A percentile compares a stretch with the other conserved stretches of the same genome.
Conservation (phyloP, 2,888 invertebrate genomes). For the Drosophila affinis region DNA sequence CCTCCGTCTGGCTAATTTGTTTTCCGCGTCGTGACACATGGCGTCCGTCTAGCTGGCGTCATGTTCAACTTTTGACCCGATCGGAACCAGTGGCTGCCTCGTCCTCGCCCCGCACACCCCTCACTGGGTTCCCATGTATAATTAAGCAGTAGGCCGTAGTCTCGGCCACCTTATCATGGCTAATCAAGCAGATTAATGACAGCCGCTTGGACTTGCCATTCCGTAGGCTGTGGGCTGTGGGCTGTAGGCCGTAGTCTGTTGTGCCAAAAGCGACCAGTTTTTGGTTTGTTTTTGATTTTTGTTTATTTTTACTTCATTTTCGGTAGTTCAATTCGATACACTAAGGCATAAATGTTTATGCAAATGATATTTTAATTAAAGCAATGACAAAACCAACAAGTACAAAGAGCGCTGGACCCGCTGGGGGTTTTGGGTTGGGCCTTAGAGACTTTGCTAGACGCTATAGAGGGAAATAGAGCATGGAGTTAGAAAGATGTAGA, state of each 20-base stretch:
- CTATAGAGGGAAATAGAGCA: conserved; percentile 12
- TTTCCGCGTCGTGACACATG: conserved; percentile 50
- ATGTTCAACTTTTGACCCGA: conserved; percentile 71
- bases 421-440: background rate
- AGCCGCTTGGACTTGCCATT: conserved; percentile 51
- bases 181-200: conserved; percentile 70
- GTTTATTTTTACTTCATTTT: conserved; percentile 21
- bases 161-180: conserved; percentile 58
- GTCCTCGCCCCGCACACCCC: background rate
- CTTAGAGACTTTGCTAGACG: conserved; percentile 16
- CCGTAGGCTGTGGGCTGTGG: conserved; percentile 8
- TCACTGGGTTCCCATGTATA: conserved; percentile 4
- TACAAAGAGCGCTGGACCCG: conserved; percentile 27
- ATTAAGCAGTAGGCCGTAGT: conserved; percentile 31
- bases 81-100: conserved; percentile 19
- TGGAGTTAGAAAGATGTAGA: too few relatives aligned
- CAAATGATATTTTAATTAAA: conserved; percentile 72
- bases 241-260: conserved; percentile 13
- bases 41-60: conserved; percentile 72
- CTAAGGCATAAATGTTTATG: conserved; percentile 68
- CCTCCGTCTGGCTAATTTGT: conserved; percentile 32
- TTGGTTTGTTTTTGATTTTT: conserved; percentile 28
- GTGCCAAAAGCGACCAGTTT: conserved; percentile 30
- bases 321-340: conserved; percentile 66
- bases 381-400: conserved; percentile 60